Evolutionary conservation across 2,888 invertebrate genomes (phyloP).

Genomic region (Trissonchulus sp.): DNA sequence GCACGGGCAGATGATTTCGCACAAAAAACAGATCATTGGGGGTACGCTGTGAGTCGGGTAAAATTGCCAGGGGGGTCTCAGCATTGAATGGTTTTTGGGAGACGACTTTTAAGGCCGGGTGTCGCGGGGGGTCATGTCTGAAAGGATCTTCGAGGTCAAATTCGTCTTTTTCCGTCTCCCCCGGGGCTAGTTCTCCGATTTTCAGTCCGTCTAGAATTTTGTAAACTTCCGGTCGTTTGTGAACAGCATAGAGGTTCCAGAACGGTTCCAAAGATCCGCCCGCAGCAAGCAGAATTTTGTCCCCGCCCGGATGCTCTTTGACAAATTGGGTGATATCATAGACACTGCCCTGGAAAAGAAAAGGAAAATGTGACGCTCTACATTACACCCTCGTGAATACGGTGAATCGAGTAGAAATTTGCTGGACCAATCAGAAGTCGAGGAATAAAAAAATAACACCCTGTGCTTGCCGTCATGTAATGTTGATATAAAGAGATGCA

Average conservation of each 20-base stretch:
- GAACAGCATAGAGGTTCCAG: constrained; percentile 69
- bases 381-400: too few species aligned
- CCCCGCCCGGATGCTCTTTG: constrained; percentile 72
- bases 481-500: too few species aligned
- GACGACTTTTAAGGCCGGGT: constrained; percentile 68
- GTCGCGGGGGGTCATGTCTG: constrained; percentile 72
- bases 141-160: constrained; percentile 69
- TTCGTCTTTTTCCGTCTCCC: constrained; percentile 59
- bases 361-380: too few species aligned
- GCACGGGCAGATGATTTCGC: constrained; percentile 93
- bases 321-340: constrained; percentile 91
- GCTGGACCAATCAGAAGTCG: too few species aligned
- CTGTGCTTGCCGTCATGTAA: too few species aligned
- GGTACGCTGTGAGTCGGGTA: constrained; percentile 73
- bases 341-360: constrained; percentile 62
- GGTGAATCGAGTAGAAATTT: too few species aligned
- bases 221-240: constrained; percentile 60
- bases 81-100: constrained; percentile 87
- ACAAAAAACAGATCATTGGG: constrained; percentile 90
- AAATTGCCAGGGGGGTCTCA: constrained; percentile 71
- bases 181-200: constrained; percentile 75
- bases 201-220: constrained; percentile 72
- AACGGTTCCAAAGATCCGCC: constrained; percentile 82
- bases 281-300: constrained; percentile 69
- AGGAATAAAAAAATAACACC: too few species aligned